Conservation (phyloP, 1,140 invertebrate species). For the Augochlora pura region DNA sequence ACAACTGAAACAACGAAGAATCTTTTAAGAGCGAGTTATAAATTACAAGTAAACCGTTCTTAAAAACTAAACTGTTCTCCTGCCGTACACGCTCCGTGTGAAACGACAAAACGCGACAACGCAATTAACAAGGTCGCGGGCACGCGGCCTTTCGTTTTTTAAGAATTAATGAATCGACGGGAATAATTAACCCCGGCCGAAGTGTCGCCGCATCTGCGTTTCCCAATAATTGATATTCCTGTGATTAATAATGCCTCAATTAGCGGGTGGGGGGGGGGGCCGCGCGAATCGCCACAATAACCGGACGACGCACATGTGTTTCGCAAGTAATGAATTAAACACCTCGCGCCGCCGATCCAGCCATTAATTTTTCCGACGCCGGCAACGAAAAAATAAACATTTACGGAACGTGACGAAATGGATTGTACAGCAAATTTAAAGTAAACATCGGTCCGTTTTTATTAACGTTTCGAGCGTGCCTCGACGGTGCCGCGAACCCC, state of each 20-base stretch:
- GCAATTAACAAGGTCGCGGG: background rate
- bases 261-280: too few relatives aligned
- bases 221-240: constrained; percentile 53
- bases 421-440: too few relatives aligned
- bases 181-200: constrained; percentile 14
- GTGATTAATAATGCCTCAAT: constrained; percentile 51
- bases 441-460: too few relatives aligned
- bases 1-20: constrained; percentile 84
- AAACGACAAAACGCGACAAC: background rate
- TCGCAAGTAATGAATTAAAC: constrained; percentile 1
- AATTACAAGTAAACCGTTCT: background rate
- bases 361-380: too few relatives aligned
- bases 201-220: constrained; percentile 55
- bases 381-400: too few relatives aligned
- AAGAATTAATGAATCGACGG: background rate
- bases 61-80: background rate
- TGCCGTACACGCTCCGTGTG: too few relatives aligned
- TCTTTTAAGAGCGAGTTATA: background rate
- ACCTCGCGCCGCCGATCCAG: background rate
- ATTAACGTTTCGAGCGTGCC: too few relatives aligned
- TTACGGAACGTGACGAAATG: too few relatives aligned
- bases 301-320: background rate
- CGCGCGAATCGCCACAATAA: constrained; percentile 47
- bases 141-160: too few relatives aligned
- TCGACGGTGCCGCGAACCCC: too few relatives aligned